These are phyloP conservation scores for Drosophila melanosoma DNA, from an alignment of 2,888 invertebrate genomes.

Conservation along the genomic window DNA sequence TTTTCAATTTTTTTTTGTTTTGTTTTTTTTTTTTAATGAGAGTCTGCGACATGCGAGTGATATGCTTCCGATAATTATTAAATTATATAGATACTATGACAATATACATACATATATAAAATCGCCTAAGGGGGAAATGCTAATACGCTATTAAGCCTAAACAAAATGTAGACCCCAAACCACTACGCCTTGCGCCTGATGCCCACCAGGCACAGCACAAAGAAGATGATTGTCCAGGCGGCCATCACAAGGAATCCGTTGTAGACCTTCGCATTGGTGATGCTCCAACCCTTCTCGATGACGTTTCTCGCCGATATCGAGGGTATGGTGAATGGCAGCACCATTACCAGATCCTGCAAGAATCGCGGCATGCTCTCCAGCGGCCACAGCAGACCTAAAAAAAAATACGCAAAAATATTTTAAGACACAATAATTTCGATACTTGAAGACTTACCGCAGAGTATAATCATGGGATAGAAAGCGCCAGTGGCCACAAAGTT, in stretches of 20 bases:
- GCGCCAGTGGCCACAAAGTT: constrained; percentile 95
- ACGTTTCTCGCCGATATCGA: constrained; percentile 91
- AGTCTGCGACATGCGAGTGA: constrained; percentile 78
- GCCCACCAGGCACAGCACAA: constrained; percentile 87
- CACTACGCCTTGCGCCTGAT: constrained; percentile 85
- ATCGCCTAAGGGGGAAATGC: constrained; percentile 76
- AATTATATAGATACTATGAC: constrained; percentile 72
- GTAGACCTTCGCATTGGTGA: constrained; percentile 89
- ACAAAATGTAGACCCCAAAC: constrained; percentile 31
- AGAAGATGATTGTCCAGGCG: constrained; percentile 88
- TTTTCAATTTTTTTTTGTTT: background rate
- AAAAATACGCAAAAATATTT: background rate
- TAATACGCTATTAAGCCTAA: constrained; percentile 59
- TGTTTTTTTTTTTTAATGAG: constrained; percentile 50
- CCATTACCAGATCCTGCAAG: constrained; percentile 87
- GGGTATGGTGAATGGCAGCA: constrained; percentile 92
- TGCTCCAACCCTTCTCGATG: constrained; percentile 90
- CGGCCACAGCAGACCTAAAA: constrained; percentile 88
- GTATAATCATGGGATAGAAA: constrained; percentile 94
- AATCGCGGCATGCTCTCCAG: constrained; percentile 88
- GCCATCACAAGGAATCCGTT: constrained; percentile 89
- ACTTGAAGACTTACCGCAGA: constrained; percentile 89
- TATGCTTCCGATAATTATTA: constrained; percentile 76
- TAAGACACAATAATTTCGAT: background rate
- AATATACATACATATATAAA: constrained; percentile 59